Evolutionary conservation across 2,888 invertebrate species (phyloP).

Genomic region (Bombyx huttoni): DNA sequence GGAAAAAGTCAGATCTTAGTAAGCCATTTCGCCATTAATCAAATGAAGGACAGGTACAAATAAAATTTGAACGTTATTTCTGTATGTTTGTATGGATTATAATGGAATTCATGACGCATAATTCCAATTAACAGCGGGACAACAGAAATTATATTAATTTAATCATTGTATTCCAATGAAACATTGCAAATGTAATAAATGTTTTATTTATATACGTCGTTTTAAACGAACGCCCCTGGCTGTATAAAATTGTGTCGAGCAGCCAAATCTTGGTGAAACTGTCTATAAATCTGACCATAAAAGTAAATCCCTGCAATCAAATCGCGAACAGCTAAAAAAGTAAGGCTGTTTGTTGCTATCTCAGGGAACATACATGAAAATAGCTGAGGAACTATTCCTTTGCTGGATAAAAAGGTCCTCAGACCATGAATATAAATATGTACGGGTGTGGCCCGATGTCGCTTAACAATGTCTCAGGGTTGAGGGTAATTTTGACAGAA

Average conservation of each 20-base stretch:
- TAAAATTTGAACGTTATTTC: neutral
- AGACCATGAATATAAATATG: slow-evolving; percentile 59
- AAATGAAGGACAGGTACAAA: slow-evolving; percentile 6
- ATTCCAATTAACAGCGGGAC: no score
- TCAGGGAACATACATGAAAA: slow-evolving; percentile 50
- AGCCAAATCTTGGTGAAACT: slow-evolving; percentile 49
- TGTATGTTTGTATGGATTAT: neutral
- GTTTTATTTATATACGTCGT: slow-evolving; percentile 26
- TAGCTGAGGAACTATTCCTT: slow-evolving; percentile 49
- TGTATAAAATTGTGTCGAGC: slow-evolving; percentile 37
- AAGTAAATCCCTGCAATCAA: slow-evolving; percentile 68
- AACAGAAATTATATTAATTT: neutral
- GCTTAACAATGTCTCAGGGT: slow-evolving; percentile 27
- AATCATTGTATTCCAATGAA: neutral
- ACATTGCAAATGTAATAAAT: slow-evolving; percentile 8
- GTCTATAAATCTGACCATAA: slow-evolving; percentile 67
- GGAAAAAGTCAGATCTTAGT: no score
- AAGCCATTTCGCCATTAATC: slow-evolving; percentile 35
- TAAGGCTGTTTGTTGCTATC: slow-evolving; percentile 63
- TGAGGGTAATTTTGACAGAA: neutral
- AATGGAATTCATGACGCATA: neutral
- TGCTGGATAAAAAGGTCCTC: slow-evolving; percentile 49
- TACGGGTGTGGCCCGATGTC: slow-evolving; percentile 32
- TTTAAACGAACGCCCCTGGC: slow-evolving; percentile 32
- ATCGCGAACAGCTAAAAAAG: slow-evolving; percentile 61